Base-by-base conservation (phyloP, 2,797 vertebrate species). In the Fundulus diaphanus region DNA sequence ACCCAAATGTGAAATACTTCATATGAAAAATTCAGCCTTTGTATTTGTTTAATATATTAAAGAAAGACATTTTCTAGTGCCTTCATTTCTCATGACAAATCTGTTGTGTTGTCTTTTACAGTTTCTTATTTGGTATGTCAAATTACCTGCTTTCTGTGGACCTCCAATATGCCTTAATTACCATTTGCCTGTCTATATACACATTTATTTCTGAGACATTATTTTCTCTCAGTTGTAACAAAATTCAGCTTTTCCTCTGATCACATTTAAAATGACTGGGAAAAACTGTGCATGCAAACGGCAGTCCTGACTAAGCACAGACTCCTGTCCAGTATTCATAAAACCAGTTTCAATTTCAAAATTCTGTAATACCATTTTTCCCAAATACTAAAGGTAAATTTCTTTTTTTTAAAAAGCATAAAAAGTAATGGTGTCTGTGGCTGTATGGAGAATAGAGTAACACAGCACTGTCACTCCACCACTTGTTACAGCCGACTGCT, bases 281-380 rank as follows among this genome's bases (percentile, higher is more conserved):
- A 29, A 70, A 77, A 77, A 27, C n/a, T n/a, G n/a, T n/a, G n/a
- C n/a, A 52, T 56, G 29, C 5, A 71, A 63, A 72, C 3, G 20
- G 12, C 27, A 68, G 18, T 44, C 44, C 44, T 12, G 7, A 7
- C 40, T 42, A 42, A 42, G 40, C 40, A 42, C 40, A 42, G 40
- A 42, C 40, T 42, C 7, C 7, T 42, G 40, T 42, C 40, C 7
- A 11, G 40, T 42, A 42, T 42, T 11, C 7, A 42, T 42, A 42
- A 42, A 42, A 42, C 7, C 7, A 42, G 2, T 1, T 42, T n/a
- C n/a, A n/a, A n/a, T n/a, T n/a, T n/a, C n/a, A n/a, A n/a, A n/a
- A n/a, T n/a, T n/a, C n/a, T n/a, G n/a, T n/a, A n/a, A n/a, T n/a
- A n/a, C n/a, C n/a, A n/a, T n/a, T n/a, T n/a, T n/a, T n/a, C n/a